Conservation (phyloP, 2,888 invertebrate genomes). For the Lasioglossum oenotherae region DNA sequence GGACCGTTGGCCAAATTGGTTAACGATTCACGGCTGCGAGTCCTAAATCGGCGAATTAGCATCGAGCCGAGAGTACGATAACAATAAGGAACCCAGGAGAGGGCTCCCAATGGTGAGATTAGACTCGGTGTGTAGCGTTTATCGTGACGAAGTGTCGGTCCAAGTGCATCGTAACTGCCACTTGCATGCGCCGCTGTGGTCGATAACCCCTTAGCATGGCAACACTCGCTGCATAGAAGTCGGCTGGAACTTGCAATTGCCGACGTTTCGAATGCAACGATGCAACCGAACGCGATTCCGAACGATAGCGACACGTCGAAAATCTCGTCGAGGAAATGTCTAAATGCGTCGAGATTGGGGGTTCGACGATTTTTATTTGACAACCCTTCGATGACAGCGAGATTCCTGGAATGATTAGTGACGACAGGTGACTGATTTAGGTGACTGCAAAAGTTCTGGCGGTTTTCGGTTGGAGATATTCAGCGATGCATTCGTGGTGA, state of each 20-base stretch:
- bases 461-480: neutral
- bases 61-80: constrained; percentile 27
- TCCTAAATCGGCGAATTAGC: constrained; percentile 48
- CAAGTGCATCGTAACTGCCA: constrained; percentile 43
- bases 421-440: constrained; percentile 1
- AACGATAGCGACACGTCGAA: constrained; percentile 1
- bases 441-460: neutral
- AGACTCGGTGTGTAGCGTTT: constrained; percentile 37
- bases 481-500: neutral
- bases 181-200: constrained; percentile 41
- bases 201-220: constrained; percentile 31
- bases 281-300: neutral
- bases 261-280: neutral
- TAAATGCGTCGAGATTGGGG: neutral
- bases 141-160: constrained; percentile 44
- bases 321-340: neutral
- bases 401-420: constrained; percentile 6
- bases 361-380: constrained; percentile 6
- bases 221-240: constrained; percentile 7
- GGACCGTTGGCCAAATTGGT: constrained; percentile 42
- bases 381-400: constrained; percentile 2
- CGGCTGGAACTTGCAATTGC: neutral
- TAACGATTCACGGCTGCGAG: constrained; percentile 41
- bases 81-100: constrained; percentile 51
- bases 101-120: constrained; percentile 42